Percentiles rank a stretch among this genome's conserved stretches.
Conservation (phyloP, 2,888 invertebrate genomes). For the Drosophila fulvimacula region DNA sequence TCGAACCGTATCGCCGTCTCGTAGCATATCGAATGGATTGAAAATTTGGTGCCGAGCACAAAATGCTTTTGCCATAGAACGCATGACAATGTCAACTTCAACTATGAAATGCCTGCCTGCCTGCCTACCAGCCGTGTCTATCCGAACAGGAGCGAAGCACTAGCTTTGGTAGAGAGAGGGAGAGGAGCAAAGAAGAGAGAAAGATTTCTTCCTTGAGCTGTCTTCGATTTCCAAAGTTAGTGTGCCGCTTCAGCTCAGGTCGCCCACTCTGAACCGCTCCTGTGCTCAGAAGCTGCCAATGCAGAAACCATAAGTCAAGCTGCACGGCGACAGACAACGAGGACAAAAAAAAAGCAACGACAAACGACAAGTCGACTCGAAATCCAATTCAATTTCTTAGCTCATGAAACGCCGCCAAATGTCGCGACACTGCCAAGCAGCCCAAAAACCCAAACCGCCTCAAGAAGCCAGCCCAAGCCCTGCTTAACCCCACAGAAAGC, state of each 20-base stretch:
- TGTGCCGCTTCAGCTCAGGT: not conserved
- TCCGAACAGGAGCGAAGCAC: slow-evolving; percentile 41
- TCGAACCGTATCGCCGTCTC: slow-evolving; percentile 14
- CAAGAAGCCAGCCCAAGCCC: not conserved
- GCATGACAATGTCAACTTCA: slow-evolving; percentile 59
- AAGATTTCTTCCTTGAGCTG: not conserved
- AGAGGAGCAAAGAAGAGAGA: not conserved
- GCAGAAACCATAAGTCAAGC: slow-evolving; percentile 60
- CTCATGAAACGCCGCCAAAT: slow-evolving; percentile 65
- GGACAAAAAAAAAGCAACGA: slow-evolving; percentile 21
- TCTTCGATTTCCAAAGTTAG: not conserved
- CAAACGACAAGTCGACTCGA: slow-evolving; percentile 43
- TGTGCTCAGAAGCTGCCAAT: slow-evolving; percentile 18
- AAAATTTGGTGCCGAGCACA: slow-evolving; percentile 14
- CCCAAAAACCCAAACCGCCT: slow-evolving; percentile 16
- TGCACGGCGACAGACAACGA: slow-evolving; percentile 21
- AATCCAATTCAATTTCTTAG: slow-evolving; percentile 75
- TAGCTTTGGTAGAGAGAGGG: too few relatives aligned
- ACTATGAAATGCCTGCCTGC: slow-evolving; percentile 49
- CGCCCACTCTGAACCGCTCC: slow-evolving; percentile 37
- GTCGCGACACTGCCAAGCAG: slow-evolving; percentile 51
- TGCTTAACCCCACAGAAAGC: not conserved
- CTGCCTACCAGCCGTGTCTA: slow-evolving; percentile 13
- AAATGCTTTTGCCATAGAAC: slow-evolving; percentile 31
- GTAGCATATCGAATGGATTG: slow-evolving; percentile 22